A percentile compares a stretch with the other conserved stretches of the same genome.
Conservation (phyloP, 2,113 vertebrate species). For the Anser cygnoides region DNA sequence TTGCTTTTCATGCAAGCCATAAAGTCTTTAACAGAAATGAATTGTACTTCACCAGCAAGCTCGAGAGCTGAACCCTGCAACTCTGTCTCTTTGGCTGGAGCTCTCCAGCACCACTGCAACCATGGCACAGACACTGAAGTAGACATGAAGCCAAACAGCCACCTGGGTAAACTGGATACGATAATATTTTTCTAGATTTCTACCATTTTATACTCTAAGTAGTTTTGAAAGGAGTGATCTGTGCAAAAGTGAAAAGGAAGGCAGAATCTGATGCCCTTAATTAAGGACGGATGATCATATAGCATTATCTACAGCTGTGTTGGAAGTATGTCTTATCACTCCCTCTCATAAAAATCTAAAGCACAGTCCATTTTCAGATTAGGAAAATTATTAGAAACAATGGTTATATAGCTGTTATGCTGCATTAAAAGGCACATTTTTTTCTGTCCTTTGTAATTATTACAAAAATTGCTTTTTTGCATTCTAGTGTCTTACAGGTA, state of each 20-base stretch:
- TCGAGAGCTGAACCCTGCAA: neutral
- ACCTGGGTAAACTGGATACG: neutral
- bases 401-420: neutral
- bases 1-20: neutral
- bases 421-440: neutral
- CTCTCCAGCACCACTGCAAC: neutral
- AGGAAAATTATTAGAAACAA: neutral
- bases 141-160: neutral
- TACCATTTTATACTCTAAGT: neutral
- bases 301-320: neutral
- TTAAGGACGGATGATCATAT: neutral
- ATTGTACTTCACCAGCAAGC: neutral
- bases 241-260: neutral
- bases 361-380: neutral
- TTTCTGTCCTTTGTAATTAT: rapidly evolving
- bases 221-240: neutral
- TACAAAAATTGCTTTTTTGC: neutral
- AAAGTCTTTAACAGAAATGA: neutral
- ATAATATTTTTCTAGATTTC: neutral
- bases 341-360: neutral
- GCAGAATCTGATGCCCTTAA: neutral
- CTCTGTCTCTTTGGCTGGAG: neutral
- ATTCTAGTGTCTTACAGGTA: neutral
- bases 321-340: neutral
- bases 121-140: neutral